These are phyloP conservation scores for Takifugu ocellatus DNA, from an alignment of 2,797 vertebrate species.

Conservation along the genomic window DNA sequence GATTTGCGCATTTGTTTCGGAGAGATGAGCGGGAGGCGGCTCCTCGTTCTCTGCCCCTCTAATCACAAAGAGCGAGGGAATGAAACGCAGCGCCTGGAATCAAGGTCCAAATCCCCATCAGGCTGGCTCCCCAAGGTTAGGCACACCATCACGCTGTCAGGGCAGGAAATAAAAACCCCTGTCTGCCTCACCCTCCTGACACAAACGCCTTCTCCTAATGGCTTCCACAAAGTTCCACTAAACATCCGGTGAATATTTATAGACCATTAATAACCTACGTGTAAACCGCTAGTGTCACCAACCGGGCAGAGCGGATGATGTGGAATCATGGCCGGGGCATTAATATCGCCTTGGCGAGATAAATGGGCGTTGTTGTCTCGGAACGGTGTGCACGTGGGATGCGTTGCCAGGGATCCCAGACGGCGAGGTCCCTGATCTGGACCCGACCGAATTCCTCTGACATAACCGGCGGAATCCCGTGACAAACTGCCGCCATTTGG, in stretches of 20 bases:
- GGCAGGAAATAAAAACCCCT: constrained; percentile 58
- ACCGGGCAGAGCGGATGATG: constrained; percentile 48
- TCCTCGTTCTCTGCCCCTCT: constrained; percentile 61
- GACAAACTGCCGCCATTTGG: constrained; percentile 77
- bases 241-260: constrained; percentile 72
- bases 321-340: constrained; percentile 54
- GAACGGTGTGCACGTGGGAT: constrained; percentile 36
- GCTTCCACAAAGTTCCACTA: constrained; percentile 53
- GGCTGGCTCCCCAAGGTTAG: constrained; percentile 65
- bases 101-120: constrained; percentile 71
- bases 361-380: constrained; percentile 42
- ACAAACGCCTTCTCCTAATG: constrained; percentile 55
- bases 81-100: constrained; percentile 61
- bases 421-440: constrained; percentile 59
- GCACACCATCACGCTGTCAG: constrained; percentile 57
- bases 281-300: constrained; percentile 65
- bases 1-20: constrained; percentile 52
- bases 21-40: constrained; percentile 50
- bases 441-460: constrained; percentile 64
- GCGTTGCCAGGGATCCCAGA: constrained; percentile 61
- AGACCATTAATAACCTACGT: constrained; percentile 69
- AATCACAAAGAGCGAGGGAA: constrained; percentile 56
- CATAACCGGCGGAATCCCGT: constrained; percentile 77
- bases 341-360: constrained; percentile 56
- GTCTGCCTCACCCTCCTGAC: constrained; percentile 27